phyloP scores from a whole-genome alignment of 23 tunicate genomes.

The Ciona savignyi region DNA sequence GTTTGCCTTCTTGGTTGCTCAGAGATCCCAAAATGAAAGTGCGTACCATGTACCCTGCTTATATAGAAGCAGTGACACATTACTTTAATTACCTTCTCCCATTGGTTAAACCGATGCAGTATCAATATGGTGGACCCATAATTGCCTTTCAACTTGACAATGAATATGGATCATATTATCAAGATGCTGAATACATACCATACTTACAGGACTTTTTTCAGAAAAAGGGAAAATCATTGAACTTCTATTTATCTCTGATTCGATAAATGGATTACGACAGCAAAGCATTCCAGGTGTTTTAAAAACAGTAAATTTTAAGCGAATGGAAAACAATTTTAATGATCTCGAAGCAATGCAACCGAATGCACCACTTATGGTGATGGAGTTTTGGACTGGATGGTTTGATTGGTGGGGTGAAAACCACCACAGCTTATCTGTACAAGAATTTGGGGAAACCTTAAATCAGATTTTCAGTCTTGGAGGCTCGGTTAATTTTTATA shows the following conservation, averaged over 20 bases:
- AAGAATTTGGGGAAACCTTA: slow-evolving; percentile 43
- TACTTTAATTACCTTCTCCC: slow-evolving; percentile 77
- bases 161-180: slow-evolving; percentile 86
- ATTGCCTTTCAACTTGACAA: slow-evolving; percentile 93
- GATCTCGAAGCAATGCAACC: slow-evolving; percentile 57
- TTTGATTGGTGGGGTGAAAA: slow-evolving; percentile 94
- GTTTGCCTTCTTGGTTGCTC: slow-evolving; percentile 90
- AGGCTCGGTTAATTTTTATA: slow-evolving; percentile 88
- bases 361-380: slow-evolving; percentile 84
- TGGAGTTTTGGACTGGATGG: slow-evolving; percentile 99
- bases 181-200: slow-evolving; percentile 44
- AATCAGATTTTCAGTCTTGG: slow-evolving; percentile 44
- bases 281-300: slow-evolving; percentile 70
- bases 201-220: slow-evolving; percentile 23
- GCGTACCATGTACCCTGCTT: slow-evolving; percentile 51
- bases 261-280: slow-evolving; percentile 16
- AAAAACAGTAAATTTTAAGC: slow-evolving; percentile 88
- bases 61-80: slow-evolving; percentile 37
- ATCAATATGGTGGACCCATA: slow-evolving; percentile 81
- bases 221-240: slow-evolving; percentile 38
- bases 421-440: slow-evolving; percentile 45
- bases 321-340: slow-evolving; percentile 30
- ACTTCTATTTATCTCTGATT: slow-evolving; percentile 61
- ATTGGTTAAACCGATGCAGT: slow-evolving; percentile 58
- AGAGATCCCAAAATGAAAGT: slow-evolving; percentile 69